These are phyloP conservation scores for Motacilla tschutschensis DNA, from an alignment of 2,113 vertebrate species.

Conservation along the genomic window DNA sequence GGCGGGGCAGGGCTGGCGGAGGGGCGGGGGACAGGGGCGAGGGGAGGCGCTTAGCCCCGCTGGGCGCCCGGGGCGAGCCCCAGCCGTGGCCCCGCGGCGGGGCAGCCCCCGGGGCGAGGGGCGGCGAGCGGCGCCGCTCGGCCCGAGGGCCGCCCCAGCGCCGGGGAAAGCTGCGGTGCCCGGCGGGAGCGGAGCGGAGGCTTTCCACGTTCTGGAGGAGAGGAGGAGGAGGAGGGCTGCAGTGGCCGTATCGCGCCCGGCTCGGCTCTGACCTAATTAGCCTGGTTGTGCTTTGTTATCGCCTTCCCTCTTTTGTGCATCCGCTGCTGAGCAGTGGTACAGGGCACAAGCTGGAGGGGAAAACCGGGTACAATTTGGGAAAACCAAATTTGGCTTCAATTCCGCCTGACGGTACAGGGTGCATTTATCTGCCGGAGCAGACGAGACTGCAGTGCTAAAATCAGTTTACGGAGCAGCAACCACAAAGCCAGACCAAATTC, in stretches of 20 bases:
- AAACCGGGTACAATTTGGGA: background rate
- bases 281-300: conserved; percentile 7
- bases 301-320: conserved; percentile 8
- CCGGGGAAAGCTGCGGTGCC: background rate
- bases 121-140: background rate
- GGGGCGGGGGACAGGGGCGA: conserved; percentile 20
- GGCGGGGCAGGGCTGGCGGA: conserved; percentile 51
- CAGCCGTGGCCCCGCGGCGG: background rate
- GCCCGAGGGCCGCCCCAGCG: background rate
- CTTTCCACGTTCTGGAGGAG: background rate
- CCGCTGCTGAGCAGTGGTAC: background rate
- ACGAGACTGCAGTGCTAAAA: conserved; percentile 16
- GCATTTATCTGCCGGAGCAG: background rate
- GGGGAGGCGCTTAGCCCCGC: no score
- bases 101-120: background rate
- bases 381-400: background rate
- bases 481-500: background rate
- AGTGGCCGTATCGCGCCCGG: background rate
- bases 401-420: background rate
- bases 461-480: background rate
- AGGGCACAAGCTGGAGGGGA: background rate
- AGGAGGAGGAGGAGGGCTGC: background rate
- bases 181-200: background rate
- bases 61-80: conserved; percentile 13
- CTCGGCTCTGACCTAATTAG: conserved; percentile 49